Percentiles rank a stretch among this genome's conserved stretches.
Evolutionary conservation across 2,797 vertebrate species (phyloP).

Genomic region (Sebastes dallii): DNA sequence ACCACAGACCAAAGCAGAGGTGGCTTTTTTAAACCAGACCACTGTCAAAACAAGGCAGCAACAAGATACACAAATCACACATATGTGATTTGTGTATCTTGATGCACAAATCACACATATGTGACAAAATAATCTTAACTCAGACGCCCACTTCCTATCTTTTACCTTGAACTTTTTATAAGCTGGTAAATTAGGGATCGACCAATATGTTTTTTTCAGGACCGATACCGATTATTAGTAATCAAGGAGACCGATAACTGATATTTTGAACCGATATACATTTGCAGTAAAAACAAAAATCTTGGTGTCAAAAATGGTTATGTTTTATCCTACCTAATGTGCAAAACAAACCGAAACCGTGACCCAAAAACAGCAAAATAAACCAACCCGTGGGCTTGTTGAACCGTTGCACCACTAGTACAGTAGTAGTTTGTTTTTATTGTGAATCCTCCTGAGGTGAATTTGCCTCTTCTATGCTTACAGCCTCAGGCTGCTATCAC

Average conservation of each 20-base stretch:
- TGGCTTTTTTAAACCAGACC: neutral
- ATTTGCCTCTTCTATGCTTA: neutral
- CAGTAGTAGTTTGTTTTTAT: neutral
- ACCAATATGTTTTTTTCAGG: too few relatives aligned
- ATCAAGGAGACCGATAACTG: too few relatives aligned
- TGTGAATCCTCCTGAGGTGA: neutral
- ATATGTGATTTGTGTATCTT: neutral
- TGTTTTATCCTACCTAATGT: too few relatives aligned
- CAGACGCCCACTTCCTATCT: neutral
- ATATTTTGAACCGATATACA: too few relatives aligned
- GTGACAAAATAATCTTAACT: neutral
- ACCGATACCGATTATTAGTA: too few relatives aligned
- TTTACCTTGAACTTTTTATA: too few relatives aligned
- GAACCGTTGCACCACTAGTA: neutral
- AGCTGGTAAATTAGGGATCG: too few relatives aligned
- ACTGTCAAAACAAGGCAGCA: neutral
- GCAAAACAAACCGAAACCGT: too few relatives aligned
- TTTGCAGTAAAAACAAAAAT: too few relatives aligned
- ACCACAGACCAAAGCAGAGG: neutral
- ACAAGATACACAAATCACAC: neutral
- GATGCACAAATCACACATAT: neutral
- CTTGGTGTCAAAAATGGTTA: too few relatives aligned
- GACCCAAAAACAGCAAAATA: neutral
- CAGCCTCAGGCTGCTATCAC: neutral
- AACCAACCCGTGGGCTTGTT: fast-evolving